Conservation (phyloP, 2,888 invertebrate genomes). For the Lasioglossum morio region DNA sequence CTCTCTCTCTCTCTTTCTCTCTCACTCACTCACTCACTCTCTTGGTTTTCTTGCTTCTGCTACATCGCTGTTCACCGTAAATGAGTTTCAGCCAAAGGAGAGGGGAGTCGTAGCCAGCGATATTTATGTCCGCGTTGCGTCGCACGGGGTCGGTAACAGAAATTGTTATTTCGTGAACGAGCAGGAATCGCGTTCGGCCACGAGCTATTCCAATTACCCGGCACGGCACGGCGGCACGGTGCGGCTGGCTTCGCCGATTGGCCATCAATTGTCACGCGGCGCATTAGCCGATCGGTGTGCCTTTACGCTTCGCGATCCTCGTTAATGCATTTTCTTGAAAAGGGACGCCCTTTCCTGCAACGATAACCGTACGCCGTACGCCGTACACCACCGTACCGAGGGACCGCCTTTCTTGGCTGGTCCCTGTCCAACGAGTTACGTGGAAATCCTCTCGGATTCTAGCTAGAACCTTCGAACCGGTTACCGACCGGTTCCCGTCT, state of each 20-base stretch:
- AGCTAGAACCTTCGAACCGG: slow-evolving; percentile 57
- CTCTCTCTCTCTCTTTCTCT: too few species aligned
- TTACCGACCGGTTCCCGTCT: slow-evolving; percentile 51
- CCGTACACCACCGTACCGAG: too few species aligned
- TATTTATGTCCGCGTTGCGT: slow-evolving; percentile 39
- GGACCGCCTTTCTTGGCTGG: slow-evolving; percentile 31
- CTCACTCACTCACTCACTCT: not conserved
- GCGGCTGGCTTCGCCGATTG: not conserved
- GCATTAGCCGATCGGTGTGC: not conserved
- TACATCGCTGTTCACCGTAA: not conserved
- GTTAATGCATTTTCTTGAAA: slow-evolving; percentile 43
- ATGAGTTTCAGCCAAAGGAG: not conserved
- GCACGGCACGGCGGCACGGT: too few species aligned
- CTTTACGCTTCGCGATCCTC: slow-evolving; percentile 4
- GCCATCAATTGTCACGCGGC: slow-evolving; percentile 36
- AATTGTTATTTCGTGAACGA: slow-evolving; percentile 28
- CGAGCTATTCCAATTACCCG: slow-evolving; percentile 48
- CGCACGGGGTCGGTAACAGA: not conserved
- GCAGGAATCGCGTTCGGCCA: slow-evolving; percentile 8
- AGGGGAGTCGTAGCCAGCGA: not conserved
- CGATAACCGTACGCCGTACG: not conserved
- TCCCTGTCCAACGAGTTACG: slow-evolving; percentile 31
- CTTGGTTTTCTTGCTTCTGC: not conserved
- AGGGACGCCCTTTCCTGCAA: not conserved
- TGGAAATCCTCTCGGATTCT: slow-evolving; percentile 59